Evolutionary conservation across 2,797 vertebrate species (phyloP).

Genomic region (Steatocranus sp.): DNA sequence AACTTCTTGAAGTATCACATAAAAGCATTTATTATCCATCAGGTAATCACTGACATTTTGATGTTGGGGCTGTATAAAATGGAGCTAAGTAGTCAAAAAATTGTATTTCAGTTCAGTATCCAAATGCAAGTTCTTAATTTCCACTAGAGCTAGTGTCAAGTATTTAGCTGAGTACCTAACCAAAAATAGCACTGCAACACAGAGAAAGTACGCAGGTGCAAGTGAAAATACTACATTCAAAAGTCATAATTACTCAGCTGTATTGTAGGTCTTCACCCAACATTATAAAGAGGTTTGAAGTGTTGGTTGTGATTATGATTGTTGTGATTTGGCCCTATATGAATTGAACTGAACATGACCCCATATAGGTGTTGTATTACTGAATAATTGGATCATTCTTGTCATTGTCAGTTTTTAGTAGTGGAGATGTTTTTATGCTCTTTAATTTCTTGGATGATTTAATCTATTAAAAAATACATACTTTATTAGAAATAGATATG

Average conservation of each 20-base stretch:
- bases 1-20: neutral
- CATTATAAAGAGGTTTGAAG: neutral
- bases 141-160: neutral
- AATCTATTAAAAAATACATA: neutral
- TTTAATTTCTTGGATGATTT: neutral
- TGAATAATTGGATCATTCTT: neutral
- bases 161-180: neutral
- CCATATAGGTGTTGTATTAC: neutral
- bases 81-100: neutral
- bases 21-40: neutral
- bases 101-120: accelerated
- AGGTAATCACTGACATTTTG: neutral
- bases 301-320: neutral
- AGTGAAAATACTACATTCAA: neutral
- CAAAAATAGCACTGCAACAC: neutral
- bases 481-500: neutral
- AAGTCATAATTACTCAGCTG: neutral
- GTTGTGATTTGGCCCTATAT: neutral
- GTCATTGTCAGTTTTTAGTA: neutral
- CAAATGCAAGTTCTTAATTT: neutral
- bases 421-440: neutral
- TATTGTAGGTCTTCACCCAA: neutral
- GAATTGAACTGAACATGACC: neutral
- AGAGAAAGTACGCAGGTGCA: neutral
- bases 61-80: neutral